Conservation (phyloP, 2,888 invertebrate species). For the Ennomos erosarius region DNA sequence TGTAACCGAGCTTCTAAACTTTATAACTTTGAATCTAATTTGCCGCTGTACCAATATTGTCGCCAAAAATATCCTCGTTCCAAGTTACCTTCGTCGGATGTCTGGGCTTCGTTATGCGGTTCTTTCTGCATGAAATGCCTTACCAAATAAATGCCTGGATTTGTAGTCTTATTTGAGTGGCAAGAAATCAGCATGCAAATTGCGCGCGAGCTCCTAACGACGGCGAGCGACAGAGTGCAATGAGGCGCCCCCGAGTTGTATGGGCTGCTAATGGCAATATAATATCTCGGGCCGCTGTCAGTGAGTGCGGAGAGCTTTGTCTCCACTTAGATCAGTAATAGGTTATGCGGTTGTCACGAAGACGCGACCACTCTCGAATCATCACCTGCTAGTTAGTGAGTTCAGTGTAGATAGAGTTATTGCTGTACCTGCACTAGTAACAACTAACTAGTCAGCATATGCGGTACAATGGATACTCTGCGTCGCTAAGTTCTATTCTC, state of each 20-base stretch:
- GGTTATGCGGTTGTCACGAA: too few relatives aligned
- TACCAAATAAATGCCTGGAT: too few relatives aligned
- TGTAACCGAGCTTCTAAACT: conserved; percentile 3
- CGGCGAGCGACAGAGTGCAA: conserved; percentile 24
- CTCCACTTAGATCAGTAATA: neutral
- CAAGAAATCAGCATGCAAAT: conserved; percentile 58
- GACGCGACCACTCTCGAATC: neutral
- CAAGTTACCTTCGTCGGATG: neutral
- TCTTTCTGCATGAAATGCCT: too few relatives aligned
- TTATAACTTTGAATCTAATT: conserved; percentile 7
- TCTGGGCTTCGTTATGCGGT: too few relatives aligned
- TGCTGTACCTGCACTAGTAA: too few relatives aligned
- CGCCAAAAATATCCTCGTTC: neutral
- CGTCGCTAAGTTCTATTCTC: too few relatives aligned
- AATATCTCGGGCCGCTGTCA: conserved; percentile 8
- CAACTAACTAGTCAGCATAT: too few relatives aligned
- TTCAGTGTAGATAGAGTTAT: too few relatives aligned
- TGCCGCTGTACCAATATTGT: neutral
- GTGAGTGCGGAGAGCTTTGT: conserved; percentile 11
- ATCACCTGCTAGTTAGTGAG: neutral
- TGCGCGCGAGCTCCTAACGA: conserved; percentile 25
- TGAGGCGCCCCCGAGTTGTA: conserved; percentile 22
- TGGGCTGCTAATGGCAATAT: conserved; percentile 29
- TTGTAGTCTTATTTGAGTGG: conserved; percentile 33
- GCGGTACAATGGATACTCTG: too few relatives aligned